Conservation (phyloP, 1,140 invertebrate species). For the Macrobrachium nipponense region DNA sequence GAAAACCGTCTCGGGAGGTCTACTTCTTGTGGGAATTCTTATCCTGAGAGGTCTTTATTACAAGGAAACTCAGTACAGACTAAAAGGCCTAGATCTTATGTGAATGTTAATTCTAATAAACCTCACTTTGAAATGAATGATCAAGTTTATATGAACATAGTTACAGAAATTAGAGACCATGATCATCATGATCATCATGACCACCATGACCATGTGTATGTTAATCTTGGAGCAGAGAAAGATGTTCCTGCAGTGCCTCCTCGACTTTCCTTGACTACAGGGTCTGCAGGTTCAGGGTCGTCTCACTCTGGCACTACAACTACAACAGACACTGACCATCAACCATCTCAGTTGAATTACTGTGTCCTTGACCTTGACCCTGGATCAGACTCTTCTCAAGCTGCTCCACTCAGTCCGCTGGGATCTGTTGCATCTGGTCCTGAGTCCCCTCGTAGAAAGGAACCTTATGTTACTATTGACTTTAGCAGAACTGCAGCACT, state of each 20-base stretch:
- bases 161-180: constrained; percentile 11
- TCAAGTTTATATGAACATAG: constrained; percentile 6
- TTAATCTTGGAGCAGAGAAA: constrained; percentile 56
- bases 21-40: constrained; percentile 21
- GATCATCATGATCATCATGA: constrained; percentile 23
- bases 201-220: constrained; percentile 48
- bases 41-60: constrained; percentile 14
- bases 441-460: constrained; percentile 68
- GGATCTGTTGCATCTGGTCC: constrained; percentile 48
- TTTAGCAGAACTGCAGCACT: constrained; percentile 91
- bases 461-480: constrained; percentile 92
- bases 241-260: constrained; percentile 56
- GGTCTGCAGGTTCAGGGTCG: constrained; percentile 57
- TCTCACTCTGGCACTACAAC: constrained; percentile 59
- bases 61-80: constrained; percentile 21
- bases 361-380: constrained; percentile 80
- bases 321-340: constrained; percentile 64
- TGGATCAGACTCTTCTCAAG: constrained; percentile 64
- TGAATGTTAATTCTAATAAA: constrained; percentile 26
- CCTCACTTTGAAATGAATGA: constrained; percentile 16
- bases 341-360: constrained; percentile 76
- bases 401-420: constrained; percentile 64
- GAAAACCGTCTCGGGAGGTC: constrained; percentile 31
- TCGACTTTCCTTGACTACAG: constrained; percentile 50
- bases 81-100: constrained; percentile 35